Percentiles rank a stretch among this genome's conserved stretches.
Conservation (phyloP, 2,888 invertebrate species). For the Hemicrepidius hirtus region DNA sequence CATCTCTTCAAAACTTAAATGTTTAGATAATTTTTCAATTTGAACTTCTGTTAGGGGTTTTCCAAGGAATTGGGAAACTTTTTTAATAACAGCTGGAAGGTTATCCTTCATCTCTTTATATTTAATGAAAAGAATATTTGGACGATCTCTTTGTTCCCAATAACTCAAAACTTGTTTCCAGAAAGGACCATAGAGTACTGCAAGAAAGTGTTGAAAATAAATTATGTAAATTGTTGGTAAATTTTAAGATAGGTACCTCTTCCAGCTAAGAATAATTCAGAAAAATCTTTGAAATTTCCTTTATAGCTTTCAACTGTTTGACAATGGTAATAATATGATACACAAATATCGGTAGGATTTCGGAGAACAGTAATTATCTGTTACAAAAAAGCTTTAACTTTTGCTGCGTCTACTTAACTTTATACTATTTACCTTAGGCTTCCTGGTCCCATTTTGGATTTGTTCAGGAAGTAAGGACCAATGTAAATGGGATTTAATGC, state of each 20-base stretch:
- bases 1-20: no score
- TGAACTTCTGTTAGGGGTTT: no score
- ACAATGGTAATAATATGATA: slow-evolving; percentile 72
- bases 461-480: slow-evolving; percentile 8
- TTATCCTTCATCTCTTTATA: slow-evolving; percentile 2
- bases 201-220: neutral
- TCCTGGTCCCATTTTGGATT: neutral
- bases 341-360: slow-evolving; percentile 64
- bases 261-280: slow-evolving; percentile 81
- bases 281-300: slow-evolving; percentile 80
- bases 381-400: slow-evolving; percentile 93
- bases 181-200: neutral
- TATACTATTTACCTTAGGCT: no score
- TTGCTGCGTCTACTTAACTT: slow-evolving; percentile 74
- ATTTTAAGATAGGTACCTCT: no score
- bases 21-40: no score
- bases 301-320: no score
- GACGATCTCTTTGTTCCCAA: neutral
- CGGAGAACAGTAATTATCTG: slow-evolving; percentile 88
- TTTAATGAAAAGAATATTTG: neutral
- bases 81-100: neutral
- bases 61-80: neutral
- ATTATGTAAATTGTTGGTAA: no score
- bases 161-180: neutral
- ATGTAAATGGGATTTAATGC: neutral